phyloP scores from a whole-genome alignment of 2,888 invertebrate species.

The Pseudanteris insignis region DNA sequence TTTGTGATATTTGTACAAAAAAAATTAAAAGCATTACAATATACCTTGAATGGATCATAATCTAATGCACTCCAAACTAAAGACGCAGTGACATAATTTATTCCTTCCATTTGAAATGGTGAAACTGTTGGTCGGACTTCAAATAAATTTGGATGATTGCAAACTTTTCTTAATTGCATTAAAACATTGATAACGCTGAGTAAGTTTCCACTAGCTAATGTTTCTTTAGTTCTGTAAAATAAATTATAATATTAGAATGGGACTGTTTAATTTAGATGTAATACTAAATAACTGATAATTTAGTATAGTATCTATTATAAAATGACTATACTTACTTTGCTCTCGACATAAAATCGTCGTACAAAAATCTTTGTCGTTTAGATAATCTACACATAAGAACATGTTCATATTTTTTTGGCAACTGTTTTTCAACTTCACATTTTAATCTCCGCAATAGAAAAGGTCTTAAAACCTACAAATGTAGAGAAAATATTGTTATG shows the following conservation, averaged over 20 bases:
- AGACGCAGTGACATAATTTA: constrained; percentile 77
- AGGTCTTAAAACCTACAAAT: constrained; percentile 85
- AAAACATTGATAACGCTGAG: constrained; percentile 95
- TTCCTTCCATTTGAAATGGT: constrained; percentile 88
- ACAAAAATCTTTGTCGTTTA: constrained; percentile 94
- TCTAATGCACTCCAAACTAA: constrained; percentile 76
- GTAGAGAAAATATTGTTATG: background rate
- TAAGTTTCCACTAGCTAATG: constrained; percentile 90
- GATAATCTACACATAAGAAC: constrained; percentile 93
- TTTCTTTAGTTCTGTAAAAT: constrained; percentile 87
- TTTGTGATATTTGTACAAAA: no score
- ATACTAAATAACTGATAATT: no score
- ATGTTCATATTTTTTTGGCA: constrained; percentile 97
- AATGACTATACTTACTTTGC: constrained; percentile 81
- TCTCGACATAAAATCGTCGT: constrained; percentile 99
- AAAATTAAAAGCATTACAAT: no score
- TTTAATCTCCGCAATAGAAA: constrained; percentile 92
- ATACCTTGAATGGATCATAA: constrained; percentile 79
- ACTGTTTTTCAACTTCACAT: constrained; percentile 95
- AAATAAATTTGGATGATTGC: constrained; percentile 98
- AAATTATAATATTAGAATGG: background rate
- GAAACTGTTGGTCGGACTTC: constrained; percentile 95
- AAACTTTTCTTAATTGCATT: constrained; percentile 97
- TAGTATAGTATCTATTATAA: no score
- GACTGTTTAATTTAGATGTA: background rate